Conservation (phyloP, 2,888 invertebrate genomes). For the Ophion ventricosus region DNA sequence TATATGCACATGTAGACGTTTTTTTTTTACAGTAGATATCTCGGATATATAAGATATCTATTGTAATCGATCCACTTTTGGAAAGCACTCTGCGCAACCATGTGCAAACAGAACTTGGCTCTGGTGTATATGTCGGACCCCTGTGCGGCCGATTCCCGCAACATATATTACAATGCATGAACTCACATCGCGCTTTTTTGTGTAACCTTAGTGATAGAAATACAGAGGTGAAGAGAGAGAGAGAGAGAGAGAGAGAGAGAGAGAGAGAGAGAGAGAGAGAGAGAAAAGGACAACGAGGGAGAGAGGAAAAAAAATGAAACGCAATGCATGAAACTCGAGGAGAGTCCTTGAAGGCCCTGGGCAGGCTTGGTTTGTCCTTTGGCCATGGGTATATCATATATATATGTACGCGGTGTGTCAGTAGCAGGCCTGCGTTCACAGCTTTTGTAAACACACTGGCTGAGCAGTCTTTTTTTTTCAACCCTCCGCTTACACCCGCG, state of each 20-base stretch:
- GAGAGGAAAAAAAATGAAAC: constrained; percentile 49
- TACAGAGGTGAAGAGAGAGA: no score
- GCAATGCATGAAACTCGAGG: constrained; percentile 67
- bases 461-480: constrained; percentile 61
- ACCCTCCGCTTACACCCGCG: constrained; percentile 47
- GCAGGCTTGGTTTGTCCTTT: constrained; percentile 59
- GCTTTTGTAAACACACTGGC: constrained; percentile 78
- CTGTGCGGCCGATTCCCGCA: constrained; percentile 43
- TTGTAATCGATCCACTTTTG: constrained; percentile 62
- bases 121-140: constrained; percentile 61
- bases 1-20: background rate
- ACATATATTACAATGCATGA: constrained; percentile 73
- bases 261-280: constrained; percentile 44
- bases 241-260: constrained; percentile 6
- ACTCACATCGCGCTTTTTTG: constrained; percentile 56
- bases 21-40: constrained; percentile 9
- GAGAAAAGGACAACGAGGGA: constrained; percentile 31
- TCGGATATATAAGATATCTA: constrained; percentile 26
- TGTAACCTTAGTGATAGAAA: background rate
- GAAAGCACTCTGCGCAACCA: constrained; percentile 47
- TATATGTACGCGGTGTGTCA: constrained; percentile 73
- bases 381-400: constrained; percentile 15
- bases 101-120: constrained; percentile 57
- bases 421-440: constrained; percentile 78
- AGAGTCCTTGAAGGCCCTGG: constrained; percentile 57